Conservation (phyloP, 2,113 vertebrate genomes). For the Zosterops pallidus region DNA sequence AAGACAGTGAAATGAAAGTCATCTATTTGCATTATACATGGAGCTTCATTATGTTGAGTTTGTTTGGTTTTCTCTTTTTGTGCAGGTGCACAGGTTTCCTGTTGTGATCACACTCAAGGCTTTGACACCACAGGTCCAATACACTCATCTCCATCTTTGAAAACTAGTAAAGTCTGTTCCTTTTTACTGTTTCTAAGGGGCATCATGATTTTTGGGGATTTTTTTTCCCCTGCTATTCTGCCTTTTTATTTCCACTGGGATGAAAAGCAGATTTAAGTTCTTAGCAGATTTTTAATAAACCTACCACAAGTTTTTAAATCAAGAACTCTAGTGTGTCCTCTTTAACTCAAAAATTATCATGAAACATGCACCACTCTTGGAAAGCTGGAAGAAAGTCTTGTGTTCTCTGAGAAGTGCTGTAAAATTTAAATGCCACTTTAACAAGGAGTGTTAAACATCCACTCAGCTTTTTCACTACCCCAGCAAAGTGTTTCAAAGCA, state of each 20-base stretch:
- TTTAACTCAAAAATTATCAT: not conserved
- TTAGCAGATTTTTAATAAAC: not conserved
- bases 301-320: not conserved
- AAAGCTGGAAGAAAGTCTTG: not conserved
- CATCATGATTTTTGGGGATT: not conserved
- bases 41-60: not conserved
- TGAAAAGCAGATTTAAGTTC: not conserved
- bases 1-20: not conserved
- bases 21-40: not conserved
- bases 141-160: not conserved
- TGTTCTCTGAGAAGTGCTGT: not conserved
- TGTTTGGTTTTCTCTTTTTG: not conserved
- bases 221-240: not conserved
- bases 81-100: not conserved
- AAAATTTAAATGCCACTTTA: not conserved
- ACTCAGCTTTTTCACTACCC: not conserved
- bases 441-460: not conserved
- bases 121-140: not conserved
- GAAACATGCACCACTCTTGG: not conserved
- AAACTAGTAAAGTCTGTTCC: too few species aligned
- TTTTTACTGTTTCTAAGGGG: not conserved
- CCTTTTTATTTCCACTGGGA: not conserved
- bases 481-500: not conserved
- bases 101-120: not conserved
- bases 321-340: not conserved